phyloP scores from a whole-genome alignment of 2,888 invertebrate species.

The Diachrysia chrysitis region DNA sequence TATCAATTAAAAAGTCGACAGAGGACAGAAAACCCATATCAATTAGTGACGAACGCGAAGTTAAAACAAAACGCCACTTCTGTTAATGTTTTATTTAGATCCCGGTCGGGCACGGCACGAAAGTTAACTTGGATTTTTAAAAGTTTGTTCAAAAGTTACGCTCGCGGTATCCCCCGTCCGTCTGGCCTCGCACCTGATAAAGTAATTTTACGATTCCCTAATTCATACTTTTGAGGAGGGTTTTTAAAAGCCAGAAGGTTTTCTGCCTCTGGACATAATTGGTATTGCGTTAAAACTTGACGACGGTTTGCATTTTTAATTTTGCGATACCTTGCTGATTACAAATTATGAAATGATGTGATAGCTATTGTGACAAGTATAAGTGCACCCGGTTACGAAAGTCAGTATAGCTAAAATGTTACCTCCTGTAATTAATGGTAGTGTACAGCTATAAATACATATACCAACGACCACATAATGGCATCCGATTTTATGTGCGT shows the following conservation, averaged over 20 bases:
- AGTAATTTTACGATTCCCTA: constrained; percentile 86
- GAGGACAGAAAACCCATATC: constrained; percentile 79
- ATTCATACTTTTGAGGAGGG: constrained; percentile 87
- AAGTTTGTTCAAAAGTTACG: constrained; percentile 83
- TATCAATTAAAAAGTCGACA: constrained; percentile 71
- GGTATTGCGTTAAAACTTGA: constrained; percentile 77
- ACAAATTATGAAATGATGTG: constrained; percentile 28
- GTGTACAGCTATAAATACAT: constrained; percentile 55
- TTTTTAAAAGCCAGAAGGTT: constrained; percentile 82
- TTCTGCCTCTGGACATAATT: constrained; percentile 75
- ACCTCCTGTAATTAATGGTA: constrained; percentile 58
- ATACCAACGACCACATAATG: constrained; percentile 68
- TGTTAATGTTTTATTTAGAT: constrained; percentile 84
- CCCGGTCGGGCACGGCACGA: constrained; percentile 67
- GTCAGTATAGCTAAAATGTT: constrained; percentile 30
- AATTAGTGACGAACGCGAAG: constrained; percentile 79
- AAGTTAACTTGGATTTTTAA: constrained; percentile 88
- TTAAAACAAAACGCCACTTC: constrained; percentile 76
- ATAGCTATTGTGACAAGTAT: constrained; percentile 53
- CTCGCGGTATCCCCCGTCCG: constrained; percentile 74
- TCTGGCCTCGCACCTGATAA: constrained; percentile 84
- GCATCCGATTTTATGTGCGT: constrained; percentile 74
- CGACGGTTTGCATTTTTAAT: constrained; percentile 76
- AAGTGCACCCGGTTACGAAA: constrained; percentile 40
- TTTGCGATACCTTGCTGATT: constrained; percentile 42